Conservation (phyloP, 2,888 invertebrate genomes). For the Dasysyrphus albostriatus region DNA sequence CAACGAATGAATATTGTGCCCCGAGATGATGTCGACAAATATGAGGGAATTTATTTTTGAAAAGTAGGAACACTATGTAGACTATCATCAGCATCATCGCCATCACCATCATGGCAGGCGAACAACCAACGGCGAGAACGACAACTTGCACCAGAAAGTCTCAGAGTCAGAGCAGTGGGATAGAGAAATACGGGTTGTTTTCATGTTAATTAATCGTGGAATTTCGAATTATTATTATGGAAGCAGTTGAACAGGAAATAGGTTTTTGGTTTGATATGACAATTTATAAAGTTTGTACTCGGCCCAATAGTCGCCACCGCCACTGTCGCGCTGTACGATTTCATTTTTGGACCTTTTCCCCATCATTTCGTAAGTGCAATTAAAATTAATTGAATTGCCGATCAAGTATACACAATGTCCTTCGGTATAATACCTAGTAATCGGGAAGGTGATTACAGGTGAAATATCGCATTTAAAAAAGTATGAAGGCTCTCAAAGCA, state of each 20-base stretch:
- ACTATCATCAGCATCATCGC: constrained; percentile 16
- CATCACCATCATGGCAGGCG: not conserved
- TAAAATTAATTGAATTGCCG: constrained; percentile 36
- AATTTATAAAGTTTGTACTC: constrained; percentile 11
- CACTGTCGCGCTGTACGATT: not conserved
- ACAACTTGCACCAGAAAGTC: constrained; percentile 11
- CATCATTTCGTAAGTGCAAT: constrained; percentile 13
- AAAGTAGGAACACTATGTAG: constrained; percentile 24
- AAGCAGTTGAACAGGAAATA: constrained; percentile 43
- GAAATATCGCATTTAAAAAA: not conserved
- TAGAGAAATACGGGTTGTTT: constrained; percentile 34
- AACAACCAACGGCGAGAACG: not conserved
- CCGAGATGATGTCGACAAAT: constrained; percentile 27
- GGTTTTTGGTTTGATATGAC: constrained; percentile 34
- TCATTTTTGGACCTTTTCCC: constrained; percentile 20
- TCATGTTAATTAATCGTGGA: constrained; percentile 55
- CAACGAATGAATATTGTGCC: constrained; percentile 13
- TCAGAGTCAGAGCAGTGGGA: not conserved
- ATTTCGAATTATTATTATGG: constrained; percentile 42
- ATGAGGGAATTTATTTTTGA: constrained; percentile 40
- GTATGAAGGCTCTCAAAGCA: not conserved
- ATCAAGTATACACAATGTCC: constrained; percentile 24
- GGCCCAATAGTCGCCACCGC: not conserved
- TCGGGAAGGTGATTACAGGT: constrained; percentile 26
- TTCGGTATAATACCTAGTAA: constrained; percentile 14